Evolutionary conservation across 1,140 invertebrate species (phyloP).

Genomic region (Achroia grisella): DNA sequence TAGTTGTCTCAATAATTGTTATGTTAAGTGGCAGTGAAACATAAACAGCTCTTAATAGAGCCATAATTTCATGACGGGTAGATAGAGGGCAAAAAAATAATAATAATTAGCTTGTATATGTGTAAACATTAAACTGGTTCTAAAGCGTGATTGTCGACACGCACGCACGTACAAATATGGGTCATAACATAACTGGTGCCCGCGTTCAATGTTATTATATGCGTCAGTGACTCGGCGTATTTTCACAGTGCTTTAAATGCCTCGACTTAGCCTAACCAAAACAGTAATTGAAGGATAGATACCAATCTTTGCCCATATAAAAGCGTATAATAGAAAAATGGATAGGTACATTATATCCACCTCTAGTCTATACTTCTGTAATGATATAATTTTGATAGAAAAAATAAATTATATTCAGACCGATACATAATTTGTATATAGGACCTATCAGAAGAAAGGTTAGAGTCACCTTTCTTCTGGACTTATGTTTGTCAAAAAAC

Average conservation of each 20-base stretch:
- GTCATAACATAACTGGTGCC: constrained; percentile 18
- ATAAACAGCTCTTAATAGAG: constrained; percentile 41
- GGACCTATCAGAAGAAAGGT: too few relatives aligned
- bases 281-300: neutral
- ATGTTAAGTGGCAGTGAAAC: constrained; percentile 8
- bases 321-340: too few relatives aligned
- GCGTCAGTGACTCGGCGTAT: constrained; percentile 24
- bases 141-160: constrained; percentile 41
- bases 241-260: constrained; percentile 16
- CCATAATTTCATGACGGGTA: constrained; percentile 36
- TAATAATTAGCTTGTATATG: constrained; percentile 53
- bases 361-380: too few relatives aligned
- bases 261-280: constrained; percentile 8
- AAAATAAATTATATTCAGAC: too few relatives aligned
- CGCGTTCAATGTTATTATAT: constrained; percentile 37
- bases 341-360: too few relatives aligned
- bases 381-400: too few relatives aligned
- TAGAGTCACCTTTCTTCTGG: too few relatives aligned
- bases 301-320: neutral
- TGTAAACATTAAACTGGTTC: constrained; percentile 48
- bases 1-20: too few relatives aligned
- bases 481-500: too few relatives aligned
- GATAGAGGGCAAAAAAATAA: constrained; percentile 39
- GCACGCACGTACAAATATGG: constrained; percentile 34
- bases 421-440: too few relatives aligned